A percentile compares a stretch with the other conserved stretches of the same genome.
Evolutionary conservation across 1,140 invertebrate genomes (phyloP).

Genomic region (Drosophila burlai): DNA sequence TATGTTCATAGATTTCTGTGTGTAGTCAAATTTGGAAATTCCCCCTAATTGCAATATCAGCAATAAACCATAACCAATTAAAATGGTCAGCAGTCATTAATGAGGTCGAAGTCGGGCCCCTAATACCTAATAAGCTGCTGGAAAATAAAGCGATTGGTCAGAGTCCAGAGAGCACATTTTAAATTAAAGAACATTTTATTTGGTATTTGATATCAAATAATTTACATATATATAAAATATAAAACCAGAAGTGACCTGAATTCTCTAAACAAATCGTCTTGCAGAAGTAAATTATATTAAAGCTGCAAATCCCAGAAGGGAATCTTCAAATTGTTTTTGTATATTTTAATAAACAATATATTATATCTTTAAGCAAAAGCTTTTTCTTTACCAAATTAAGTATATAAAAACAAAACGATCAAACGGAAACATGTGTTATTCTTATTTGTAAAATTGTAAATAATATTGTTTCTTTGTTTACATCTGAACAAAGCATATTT

Average conservation of each 20-base stretch:
- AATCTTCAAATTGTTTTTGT: background rate
- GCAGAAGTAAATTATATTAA: background rate
- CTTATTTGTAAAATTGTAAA: background rate
- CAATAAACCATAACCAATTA: background rate
- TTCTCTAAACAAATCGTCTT: background rate
- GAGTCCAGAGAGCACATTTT: background rate
- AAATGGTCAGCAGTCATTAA: constrained; percentile 7
- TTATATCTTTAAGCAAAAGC: background rate
- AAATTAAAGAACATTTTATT: background rate
- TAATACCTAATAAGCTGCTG: background rate
- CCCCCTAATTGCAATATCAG: constrained; percentile 26
- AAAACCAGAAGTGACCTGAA: background rate
- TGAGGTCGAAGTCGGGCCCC: background rate
- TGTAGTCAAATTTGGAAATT: background rate
- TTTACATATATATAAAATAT: background rate
- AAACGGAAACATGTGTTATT: background rate
- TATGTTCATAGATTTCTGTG: too few relatives aligned
- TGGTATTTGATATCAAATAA: background rate
- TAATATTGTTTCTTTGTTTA: background rate
- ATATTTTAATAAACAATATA: background rate
- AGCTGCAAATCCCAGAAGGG: background rate
- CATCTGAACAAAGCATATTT: too few relatives aligned
- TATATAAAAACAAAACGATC: background rate
- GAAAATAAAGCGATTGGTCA: background rate
- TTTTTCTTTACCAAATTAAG: background rate